Base-by-base conservation (phyloP, 2,113 vertebrate genomes). In the Hystrix cristata region DNA sequence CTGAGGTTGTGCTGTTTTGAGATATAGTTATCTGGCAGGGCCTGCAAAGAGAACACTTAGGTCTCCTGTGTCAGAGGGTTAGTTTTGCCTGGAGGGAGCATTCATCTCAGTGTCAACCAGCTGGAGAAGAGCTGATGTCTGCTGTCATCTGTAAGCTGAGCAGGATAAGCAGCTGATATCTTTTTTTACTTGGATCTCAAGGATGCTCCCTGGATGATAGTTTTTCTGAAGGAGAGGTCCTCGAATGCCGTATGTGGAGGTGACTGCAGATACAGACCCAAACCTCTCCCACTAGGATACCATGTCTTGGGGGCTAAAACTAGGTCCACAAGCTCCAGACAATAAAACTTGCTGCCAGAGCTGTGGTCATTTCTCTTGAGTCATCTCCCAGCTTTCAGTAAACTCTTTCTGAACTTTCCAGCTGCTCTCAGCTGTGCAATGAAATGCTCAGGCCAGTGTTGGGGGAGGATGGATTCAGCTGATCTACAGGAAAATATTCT, bases 351-450 rank as follows among this genome's bases (percentile, higher is more conserved):
- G 64, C 43, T 48, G 38, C 25, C 10, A 16, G 51, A 4, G n/a
- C 62, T 76, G 29, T 84, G 53, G 13, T 92, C 25, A 25, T 21
- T 71, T 85, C 79, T 93, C 83, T 78, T 29, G 31, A 69, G 60
- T 53, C n/a, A 76, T 46, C 34, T 60, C 72, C 21, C 19, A 53
- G 53, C 46, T 89, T 67, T 82, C 25, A 57, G 18, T 78, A 38
- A 81, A 65, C 9, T 38, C 34, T 48, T 84, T 78, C 46, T 82
- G 27, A 82, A 95, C 71, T 71, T 92, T 78, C 59, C 46, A 83
- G 94, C 51, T 95, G 78, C 34, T 80, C 78, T 80, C 71, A 74
- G 87, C 46, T 96, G 48, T 71, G 72, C 5, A 0, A n/a, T 62
- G 34, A 91, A 38, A 80, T 83, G 53, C 12, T 88, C 46, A 11